These are phyloP conservation scores for Nettapus auritus DNA, from an alignment of 2,113 vertebrate species.

Conservation along the genomic window DNA sequence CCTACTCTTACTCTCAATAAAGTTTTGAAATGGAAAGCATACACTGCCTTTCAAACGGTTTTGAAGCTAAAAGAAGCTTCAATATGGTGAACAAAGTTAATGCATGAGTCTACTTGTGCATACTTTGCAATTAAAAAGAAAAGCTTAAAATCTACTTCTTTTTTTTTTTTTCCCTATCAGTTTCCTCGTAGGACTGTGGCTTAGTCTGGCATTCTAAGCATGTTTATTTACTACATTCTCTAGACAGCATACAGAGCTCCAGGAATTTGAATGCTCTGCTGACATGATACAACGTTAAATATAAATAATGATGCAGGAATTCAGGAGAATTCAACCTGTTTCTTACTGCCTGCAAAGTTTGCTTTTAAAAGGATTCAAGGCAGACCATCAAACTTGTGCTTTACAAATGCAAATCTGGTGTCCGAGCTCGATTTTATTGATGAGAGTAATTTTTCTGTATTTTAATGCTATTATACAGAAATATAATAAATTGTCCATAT, in stretches of 20 bases:
- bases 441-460: background rate
- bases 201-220: slow-evolving; percentile 3
- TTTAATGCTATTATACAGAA: background rate
- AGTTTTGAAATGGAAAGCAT: background rate
- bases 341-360: background rate
- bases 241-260: background rate
- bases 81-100: background rate
- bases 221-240: slow-evolving; percentile 36
- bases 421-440: background rate
- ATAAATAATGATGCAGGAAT: background rate
- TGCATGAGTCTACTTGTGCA: background rate
- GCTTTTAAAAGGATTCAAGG: background rate
- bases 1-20: background rate
- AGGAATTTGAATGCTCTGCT: background rate
- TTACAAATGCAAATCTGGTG: background rate
- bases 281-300: background rate
- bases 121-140: background rate
- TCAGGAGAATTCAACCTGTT: background rate
- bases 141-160: background rate
- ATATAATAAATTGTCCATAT: background rate
- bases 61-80: background rate
- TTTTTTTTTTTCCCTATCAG: background rate
- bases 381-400: background rate
- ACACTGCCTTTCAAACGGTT: background rate
- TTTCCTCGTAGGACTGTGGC: background rate